These are phyloP conservation scores for Vanessa tameamea DNA, from an alignment of 1,140 invertebrate genomes.

Conservation along the genomic window DNA sequence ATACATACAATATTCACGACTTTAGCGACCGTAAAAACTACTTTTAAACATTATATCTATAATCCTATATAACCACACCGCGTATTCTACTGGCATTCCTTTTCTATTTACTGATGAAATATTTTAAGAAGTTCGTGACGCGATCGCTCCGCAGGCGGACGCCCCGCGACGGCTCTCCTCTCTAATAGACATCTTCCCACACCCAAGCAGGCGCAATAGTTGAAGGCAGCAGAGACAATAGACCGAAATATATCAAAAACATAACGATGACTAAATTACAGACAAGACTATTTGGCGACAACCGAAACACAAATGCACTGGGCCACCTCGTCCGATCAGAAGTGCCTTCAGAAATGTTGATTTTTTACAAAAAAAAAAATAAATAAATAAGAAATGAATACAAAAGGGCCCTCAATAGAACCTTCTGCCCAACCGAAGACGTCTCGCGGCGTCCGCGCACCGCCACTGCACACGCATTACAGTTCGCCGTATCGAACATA, in stretches of 20 bases:
- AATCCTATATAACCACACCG: constrained; percentile 45
- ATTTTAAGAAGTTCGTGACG: constrained; percentile 40
- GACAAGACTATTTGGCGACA: constrained; percentile 53
- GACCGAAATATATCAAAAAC: constrained; percentile 62
- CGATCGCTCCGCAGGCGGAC: constrained; percentile 56
- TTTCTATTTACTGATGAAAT: constrained; percentile 40
- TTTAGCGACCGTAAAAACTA: constrained; percentile 41
- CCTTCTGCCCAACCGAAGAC: constrained; percentile 85
- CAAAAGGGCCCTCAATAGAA: constrained; percentile 91
- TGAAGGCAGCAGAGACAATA: constrained; percentile 71
- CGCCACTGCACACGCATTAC: constrained; percentile 53
- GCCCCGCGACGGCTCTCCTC: constrained; percentile 66
- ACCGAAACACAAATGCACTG: constrained; percentile 82
- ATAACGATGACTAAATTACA: constrained; percentile 49
- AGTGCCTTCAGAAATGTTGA: constrained; percentile 92
- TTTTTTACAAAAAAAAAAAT: constrained; percentile 89
- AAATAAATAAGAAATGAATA: constrained; percentile 85
- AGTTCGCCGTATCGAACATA: constrained; percentile 66
- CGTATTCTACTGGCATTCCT: constrained; percentile 42
- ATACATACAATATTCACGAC: constrained; percentile 41
- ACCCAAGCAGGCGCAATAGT: constrained; percentile 74
- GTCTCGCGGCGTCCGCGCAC: constrained; percentile 73
- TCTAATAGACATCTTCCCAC: constrained; percentile 77
- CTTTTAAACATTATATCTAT: constrained; percentile 42
- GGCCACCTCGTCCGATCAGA: constrained; percentile 94